A percentile compares a stretch with the other conserved stretches of the same genome.
Conservation (phyloP, 2,888 invertebrate species). For the Dendrolimus houi region DNA sequence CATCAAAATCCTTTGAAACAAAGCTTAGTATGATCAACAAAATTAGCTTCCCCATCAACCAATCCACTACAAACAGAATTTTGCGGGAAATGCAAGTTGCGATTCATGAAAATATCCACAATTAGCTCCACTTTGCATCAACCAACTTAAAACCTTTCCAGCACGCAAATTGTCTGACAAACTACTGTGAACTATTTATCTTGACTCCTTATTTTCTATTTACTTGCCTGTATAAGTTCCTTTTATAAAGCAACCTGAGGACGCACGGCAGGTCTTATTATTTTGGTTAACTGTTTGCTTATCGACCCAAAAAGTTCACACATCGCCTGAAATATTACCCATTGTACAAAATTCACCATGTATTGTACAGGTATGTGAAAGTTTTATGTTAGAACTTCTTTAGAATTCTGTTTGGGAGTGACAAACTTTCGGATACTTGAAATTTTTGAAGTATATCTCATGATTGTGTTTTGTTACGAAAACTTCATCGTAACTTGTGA, state of each 20-base stretch:
- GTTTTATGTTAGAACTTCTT: neutral
- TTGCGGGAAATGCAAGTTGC: neutral
- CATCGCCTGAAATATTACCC: conserved; percentile 18
- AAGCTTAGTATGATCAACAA: neutral
- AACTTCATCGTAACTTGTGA: too few relatives aligned
- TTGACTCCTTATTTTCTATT: conserved; percentile 17
- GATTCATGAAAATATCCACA: conserved; percentile 2
- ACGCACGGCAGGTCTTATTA: conserved; percentile 17
- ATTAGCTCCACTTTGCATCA: conserved; percentile 8
- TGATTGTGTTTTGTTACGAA: too few relatives aligned
- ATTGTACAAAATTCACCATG: conserved; percentile 4
- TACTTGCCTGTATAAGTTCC: conserved; percentile 11
- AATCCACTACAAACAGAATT: neutral
- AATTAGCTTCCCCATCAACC: neutral
- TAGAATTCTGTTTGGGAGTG: neutral
- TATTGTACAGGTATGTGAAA: neutral
- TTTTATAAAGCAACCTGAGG: conserved; percentile 10
- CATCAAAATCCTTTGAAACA: neutral
- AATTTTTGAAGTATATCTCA: too few relatives aligned
- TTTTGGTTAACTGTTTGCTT: conserved; percentile 22
- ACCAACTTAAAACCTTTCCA: conserved; percentile 12
- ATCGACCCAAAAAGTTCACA: conserved; percentile 24
- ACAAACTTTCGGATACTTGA: too few relatives aligned
- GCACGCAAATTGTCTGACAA: conserved; percentile 30
- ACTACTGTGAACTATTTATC: conserved; percentile 22